A percentile compares a stretch with the other conserved stretches of the same genome.
These are phyloP conservation scores for Epinephelus lanceolatus DNA, from an alignment of 2,113 vertebrate species.

Conservation along the genomic window DNA sequence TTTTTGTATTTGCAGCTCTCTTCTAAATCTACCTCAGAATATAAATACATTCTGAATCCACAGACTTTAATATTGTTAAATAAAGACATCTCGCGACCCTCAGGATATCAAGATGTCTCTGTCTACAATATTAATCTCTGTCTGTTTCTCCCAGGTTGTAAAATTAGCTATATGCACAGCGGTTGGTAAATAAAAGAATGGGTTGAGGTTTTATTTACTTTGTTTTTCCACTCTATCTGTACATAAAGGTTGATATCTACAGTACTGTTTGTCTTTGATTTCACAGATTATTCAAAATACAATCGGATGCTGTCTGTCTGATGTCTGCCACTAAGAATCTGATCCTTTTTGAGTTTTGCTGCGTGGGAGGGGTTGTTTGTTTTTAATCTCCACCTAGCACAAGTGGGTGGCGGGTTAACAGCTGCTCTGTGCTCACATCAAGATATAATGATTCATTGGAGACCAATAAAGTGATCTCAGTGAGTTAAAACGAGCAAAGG, in stretches of 20 bases:
- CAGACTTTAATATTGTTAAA: slow-evolving; percentile 25
- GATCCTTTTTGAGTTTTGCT: neutral
- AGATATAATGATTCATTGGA: slow-evolving; percentile 18
- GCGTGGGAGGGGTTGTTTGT: slow-evolving; percentile 3
- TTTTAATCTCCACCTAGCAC: slow-evolving; percentile 18
- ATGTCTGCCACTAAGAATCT: neutral
- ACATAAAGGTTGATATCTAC: neutral
- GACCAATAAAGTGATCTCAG: slow-evolving; percentile 16
- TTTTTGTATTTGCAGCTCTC: neutral
- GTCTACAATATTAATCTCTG: neutral
- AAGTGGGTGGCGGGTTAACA: slow-evolving; percentile 29
- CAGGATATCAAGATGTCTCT: neutral
- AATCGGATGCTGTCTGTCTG: neutral
- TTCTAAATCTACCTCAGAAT: neutral
- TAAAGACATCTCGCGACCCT: neutral
- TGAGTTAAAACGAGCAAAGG: slow-evolving; percentile 21
- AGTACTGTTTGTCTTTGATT: neutral
- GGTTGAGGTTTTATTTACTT: neutral
- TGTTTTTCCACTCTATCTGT: neutral
- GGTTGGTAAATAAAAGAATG: neutral
- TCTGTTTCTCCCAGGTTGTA: neutral
- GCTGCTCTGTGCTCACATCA: slow-evolving; percentile 27
- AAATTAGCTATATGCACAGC: neutral
- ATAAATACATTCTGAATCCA: neutral
- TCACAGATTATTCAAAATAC: neutral